phyloP scores from a whole-genome alignment of 2,888 invertebrate species.

The Dasypolia templi region DNA sequence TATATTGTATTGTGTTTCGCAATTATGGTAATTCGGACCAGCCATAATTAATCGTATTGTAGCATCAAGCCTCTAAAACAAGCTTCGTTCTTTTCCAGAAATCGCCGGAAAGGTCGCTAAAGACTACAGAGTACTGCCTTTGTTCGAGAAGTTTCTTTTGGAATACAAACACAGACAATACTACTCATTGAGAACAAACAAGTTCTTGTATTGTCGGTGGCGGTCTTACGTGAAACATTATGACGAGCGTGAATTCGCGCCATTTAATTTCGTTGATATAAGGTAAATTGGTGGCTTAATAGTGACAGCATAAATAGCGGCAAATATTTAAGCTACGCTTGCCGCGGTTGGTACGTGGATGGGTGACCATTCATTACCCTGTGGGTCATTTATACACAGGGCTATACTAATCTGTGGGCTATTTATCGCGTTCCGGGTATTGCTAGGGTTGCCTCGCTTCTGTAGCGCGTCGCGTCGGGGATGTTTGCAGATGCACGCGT shows the following conservation, averaged over 20 bases:
- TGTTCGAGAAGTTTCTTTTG: conserved; percentile 76
- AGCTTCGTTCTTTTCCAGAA: conserved; percentile 66
- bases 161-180: conserved; percentile 71
- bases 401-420: too few species aligned
- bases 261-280: conserved; percentile 71
- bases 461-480: too few species aligned
- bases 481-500: too few species aligned
- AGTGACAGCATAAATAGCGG: too few species aligned
- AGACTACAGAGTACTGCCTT: conserved; percentile 74
- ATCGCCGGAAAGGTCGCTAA: conserved; percentile 70
- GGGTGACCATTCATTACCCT: too few species aligned
- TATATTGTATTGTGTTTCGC: too few species aligned
- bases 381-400: too few species aligned
- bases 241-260: conserved; percentile 62
- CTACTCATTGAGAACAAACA: conserved; percentile 75
- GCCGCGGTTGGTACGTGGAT: too few species aligned
- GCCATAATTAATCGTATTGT: background rate
- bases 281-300: conserved; percentile 64
- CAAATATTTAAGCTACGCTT: too few species aligned
- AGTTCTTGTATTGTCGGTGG: conserved; percentile 74
- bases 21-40: too few species aligned
- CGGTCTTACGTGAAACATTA: conserved; percentile 64
- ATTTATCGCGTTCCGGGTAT: too few species aligned
- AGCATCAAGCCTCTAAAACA: background rate
- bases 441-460: too few species aligned